Base-by-base conservation (phyloP, 2,797 vertebrate species). In the Cheracebus regulus region DNA sequence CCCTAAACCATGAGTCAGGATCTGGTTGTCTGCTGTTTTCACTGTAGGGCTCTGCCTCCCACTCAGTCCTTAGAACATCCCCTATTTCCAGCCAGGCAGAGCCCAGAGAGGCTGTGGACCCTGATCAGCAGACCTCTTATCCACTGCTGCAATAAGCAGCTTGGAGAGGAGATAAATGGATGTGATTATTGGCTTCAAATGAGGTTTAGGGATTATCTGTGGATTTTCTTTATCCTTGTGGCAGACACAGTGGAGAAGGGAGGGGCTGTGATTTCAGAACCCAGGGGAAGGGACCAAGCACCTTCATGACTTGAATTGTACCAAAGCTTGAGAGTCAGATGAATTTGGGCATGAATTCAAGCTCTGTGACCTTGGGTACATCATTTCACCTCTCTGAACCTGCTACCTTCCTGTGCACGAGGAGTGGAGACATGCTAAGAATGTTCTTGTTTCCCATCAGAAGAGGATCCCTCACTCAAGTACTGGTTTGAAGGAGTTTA, bases 151-250 rank as follows among this genome's bases (percentile, higher is more conserved):
- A 75, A 41, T 92, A 92, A 97, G 92, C 92, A 83, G 83, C 90
- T 92, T 97, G 92, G 33, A 52, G 9, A 44, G 28, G 81, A 95
- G 72, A 90, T 79, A 95, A 96, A 95, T 88, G 87, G 88, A 75
- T 94, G 44, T 58, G 73, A 92, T 92, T 87, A 97, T 93, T 92
- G 84, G 86, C 84, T 67, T 93, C 81, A 88, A 95, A 92, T 67
- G 89, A 97, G 94, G 87, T 30, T 85, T 86, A 57, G 61, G 90
- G 92, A 95, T 97, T 93, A 95, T 93, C 89, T 85, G 36, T 57
- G 94, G 97, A 83, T 97, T 96, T 96, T 88, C 93, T 96, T 41
- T 89, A 73, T 88, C 52, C 44, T 67, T 48, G 78, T 58, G 64
- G 48, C 87, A 85, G 72, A 88, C 33, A 93, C 58, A 92, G 44